Percentiles rank a stretch among this genome's conserved stretches.
phyloP scores from a whole-genome alignment of 2,113 vertebrate species.

The Gulo gulo region DNA sequence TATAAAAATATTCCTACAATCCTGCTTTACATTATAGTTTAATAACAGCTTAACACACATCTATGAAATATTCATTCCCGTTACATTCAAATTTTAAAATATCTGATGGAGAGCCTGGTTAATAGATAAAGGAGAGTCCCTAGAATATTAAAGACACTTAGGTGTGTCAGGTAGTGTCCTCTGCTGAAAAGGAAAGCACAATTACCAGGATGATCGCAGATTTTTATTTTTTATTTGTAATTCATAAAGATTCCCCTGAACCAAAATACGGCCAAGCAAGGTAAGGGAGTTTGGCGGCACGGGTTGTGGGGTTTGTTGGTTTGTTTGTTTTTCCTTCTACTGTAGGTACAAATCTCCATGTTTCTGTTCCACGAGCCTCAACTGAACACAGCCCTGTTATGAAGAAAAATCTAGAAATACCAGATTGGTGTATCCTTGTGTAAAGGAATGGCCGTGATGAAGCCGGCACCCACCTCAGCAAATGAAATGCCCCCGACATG shows the following conservation, averaged over 20 bases:
- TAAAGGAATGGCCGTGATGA: neutral
- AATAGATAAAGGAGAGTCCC: slow-evolving; percentile 78
- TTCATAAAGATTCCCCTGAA: slow-evolving; percentile 68
- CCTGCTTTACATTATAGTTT: slow-evolving; percentile 77
- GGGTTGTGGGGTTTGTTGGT: neutral
- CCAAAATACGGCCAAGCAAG: slow-evolving; percentile 54
- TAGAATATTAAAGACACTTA: slow-evolving; percentile 77
- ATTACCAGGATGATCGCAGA: slow-evolving; percentile 49
- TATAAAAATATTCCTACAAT: slow-evolving; percentile 81
- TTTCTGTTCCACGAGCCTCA: neutral
- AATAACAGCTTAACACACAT: slow-evolving; percentile 79
- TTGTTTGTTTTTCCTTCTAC: slow-evolving; percentile 35
- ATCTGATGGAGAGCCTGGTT: slow-evolving; percentile 74
- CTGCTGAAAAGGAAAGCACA: slow-evolving; percentile 59
- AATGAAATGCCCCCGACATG: neutral
- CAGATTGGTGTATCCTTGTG: neutral
- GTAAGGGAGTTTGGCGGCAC: slow-evolving; percentile 57
- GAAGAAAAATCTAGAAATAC: neutral
- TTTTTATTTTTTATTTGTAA: slow-evolving; percentile 45
- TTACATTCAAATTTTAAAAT: slow-evolving; percentile 78
- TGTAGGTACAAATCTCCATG: neutral
- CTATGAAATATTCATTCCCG: slow-evolving; percentile 78
- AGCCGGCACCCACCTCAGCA: neutral
- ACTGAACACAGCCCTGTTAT: neutral
- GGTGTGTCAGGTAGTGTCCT: slow-evolving; percentile 31